A percentile compares a stretch with the other conserved stretches of the same genome.
Evolutionary conservation across 2,888 invertebrate species (phyloP).

Genomic region (Myathropa florea): DNA sequence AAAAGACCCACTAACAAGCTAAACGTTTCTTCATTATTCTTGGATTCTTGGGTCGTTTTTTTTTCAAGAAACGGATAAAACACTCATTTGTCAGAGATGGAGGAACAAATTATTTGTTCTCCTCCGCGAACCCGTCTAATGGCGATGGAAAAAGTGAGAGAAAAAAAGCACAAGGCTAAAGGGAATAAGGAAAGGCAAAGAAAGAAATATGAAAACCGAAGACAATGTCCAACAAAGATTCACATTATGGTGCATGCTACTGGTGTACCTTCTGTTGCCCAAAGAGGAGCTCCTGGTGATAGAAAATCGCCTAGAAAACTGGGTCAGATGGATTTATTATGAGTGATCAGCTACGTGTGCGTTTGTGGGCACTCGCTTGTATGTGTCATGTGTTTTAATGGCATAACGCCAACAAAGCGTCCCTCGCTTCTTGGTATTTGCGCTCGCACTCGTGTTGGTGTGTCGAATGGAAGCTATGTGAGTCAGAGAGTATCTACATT

Average conservation of each 20-base stretch:
- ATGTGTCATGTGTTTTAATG: constrained; percentile 58
- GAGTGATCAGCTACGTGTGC: constrained; percentile 64
- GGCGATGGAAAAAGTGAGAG: neutral
- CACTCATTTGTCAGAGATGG: constrained; percentile 31
- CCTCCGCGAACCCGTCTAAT: neutral
- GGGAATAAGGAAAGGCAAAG: neutral
- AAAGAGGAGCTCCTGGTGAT: constrained; percentile 52
- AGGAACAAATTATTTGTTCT: too few relatives aligned
- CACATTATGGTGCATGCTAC: constrained; percentile 57
- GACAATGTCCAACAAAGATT: constrained; percentile 30
- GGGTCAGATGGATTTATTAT: constrained; percentile 71
- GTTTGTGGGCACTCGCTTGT: constrained; percentile 10
- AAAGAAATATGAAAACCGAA: neutral
- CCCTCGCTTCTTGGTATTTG: constrained; percentile 39
- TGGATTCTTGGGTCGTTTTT: neutral
- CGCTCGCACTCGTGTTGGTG: constrained; percentile 46
- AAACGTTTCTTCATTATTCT: constrained; percentile 22
- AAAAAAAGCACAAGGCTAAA: neutral
- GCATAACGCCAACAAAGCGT: constrained; percentile 63
- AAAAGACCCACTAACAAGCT: constrained; percentile 2
- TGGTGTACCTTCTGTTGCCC: constrained; percentile 53
- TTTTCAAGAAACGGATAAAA: constrained; percentile 13
- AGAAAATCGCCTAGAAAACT: constrained; percentile 71
- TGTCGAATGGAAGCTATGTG: constrained; percentile 55
- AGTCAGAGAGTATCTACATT: constrained; percentile 57